Percentiles rank a stretch among this genome's conserved stretches.
Conservation (phyloP, 2,113 vertebrate genomes). For the Periophthalmus modestus region DNA sequence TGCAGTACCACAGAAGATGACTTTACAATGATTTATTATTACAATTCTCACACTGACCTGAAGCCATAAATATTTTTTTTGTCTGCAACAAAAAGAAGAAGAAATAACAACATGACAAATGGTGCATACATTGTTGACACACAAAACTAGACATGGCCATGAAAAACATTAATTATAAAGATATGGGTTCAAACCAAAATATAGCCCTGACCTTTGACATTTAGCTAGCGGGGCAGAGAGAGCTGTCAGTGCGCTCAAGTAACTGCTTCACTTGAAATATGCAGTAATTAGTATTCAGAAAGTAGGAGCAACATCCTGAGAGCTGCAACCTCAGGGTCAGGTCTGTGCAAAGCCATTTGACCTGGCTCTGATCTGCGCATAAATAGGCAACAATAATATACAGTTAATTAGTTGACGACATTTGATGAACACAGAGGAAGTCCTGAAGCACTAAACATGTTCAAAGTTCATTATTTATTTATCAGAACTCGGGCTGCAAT, state of each 20-base stretch:
- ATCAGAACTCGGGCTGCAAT: neutral
- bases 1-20: neutral
- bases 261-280: constrained; percentile 1
- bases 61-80: neutral
- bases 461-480: neutral
- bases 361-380: neutral
- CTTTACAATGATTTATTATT: constrained; percentile 1
- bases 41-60: neutral
- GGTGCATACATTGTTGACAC: neutral
- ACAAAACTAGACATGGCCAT: too few relatives aligned
- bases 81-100: neutral
- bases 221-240: neutral
- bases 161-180: constrained; percentile 1
- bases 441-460: neutral
- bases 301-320: neutral
- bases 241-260: constrained; percentile 1
- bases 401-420: neutral
- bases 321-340: constrained; percentile 1
- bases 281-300: neutral
- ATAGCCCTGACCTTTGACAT: constrained; percentile 4
- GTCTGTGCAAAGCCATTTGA: neutral
- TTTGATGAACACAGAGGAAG: neutral
- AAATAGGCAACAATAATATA: neutral
- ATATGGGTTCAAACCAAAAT: neutral
- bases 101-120: neutral